Evolutionary conservation across 2,797 vertebrate genomes (phyloP).

Genomic region (Propithecus perrieri): DNA sequence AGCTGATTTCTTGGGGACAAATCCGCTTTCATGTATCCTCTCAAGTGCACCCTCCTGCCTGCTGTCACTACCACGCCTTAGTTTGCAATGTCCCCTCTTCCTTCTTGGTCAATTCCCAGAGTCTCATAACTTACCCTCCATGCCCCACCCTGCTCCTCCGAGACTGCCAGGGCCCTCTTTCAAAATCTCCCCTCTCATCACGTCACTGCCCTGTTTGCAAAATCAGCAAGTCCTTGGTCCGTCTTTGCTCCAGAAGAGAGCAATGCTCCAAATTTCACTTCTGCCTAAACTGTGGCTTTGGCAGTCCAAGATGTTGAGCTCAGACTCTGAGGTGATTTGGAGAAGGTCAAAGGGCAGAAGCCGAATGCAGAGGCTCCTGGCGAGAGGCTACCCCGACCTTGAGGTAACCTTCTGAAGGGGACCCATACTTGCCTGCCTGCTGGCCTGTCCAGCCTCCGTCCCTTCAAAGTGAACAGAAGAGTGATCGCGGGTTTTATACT

Average conservation of each 20-base stretch:
- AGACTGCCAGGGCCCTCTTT: neutral
- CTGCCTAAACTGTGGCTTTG: neutral
- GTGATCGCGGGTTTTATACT: neutral
- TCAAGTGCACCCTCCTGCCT: neutral
- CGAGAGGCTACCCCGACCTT: neutral
- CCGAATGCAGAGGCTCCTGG: neutral
- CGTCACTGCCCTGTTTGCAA: neutral
- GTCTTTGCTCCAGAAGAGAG: neutral
- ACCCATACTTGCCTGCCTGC: neutral
- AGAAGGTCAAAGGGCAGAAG: constrained; percentile 26
- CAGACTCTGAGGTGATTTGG: neutral
- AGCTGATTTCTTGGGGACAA: neutral
- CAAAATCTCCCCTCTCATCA: neutral
- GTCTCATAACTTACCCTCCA: neutral
- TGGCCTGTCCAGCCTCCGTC: neutral
- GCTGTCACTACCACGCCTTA: neutral
- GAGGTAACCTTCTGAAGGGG: neutral
- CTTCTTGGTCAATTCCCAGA: neutral
- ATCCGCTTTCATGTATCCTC: neutral
- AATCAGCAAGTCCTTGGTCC: neutral
- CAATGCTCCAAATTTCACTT: constrained; percentile 30
- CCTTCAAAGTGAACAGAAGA: neutral
- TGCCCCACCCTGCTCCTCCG: neutral
- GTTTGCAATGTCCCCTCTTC: neutral
- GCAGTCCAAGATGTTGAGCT: neutral